Evolutionary conservation across 2,113 vertebrate genomes (phyloP), one percentile per base, ranked within the genome.

Genomic region (Apistogramma diplotaenia): DNA sequence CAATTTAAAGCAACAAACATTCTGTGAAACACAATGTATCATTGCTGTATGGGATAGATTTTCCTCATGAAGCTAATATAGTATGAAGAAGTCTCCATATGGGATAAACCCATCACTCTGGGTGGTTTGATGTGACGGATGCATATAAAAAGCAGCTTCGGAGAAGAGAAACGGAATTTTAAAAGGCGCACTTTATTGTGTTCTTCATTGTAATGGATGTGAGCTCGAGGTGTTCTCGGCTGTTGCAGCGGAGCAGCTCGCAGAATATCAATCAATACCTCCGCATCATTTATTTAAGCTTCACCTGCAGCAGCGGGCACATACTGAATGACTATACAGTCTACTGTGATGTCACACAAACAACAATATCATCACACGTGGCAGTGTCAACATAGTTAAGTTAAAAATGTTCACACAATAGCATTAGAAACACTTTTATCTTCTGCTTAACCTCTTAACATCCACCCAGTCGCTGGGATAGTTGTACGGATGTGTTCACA

Each of bases 251-350:
- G 54, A 78, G 54, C 61, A 65, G 72, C 71, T 88, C 61, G 54
- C 40, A 29, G 90, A 93, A 91, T 90, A 89, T 80, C 78, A 93
- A 90, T 91, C 79, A 51, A 80, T 84, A 75, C 15, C 40, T 43
- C 74, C 18, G 15, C 85, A 92, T 93, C 10, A 88, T 86, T 92
- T 91, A 92, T 92, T 92, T 82, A 92, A 86, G 90, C 78, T 74
- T 85, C 51, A 87, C 89, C 90, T 76, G 83, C 49, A 89, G 86
- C 84, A 82, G 73, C 37, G 74, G 59, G 43, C 16, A 18, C 12
- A 74, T 25, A 75, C 61, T 43, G 80, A 79, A 74, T 54, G 31
- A 76, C 27, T 72, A 31, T 6, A 56, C n/a, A 29, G 58, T 31
- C 27, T 37, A 55, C 19, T 67, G 21, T 60, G 25, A 23, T 58